phyloP scores from a whole-genome alignment of 2,113 vertebrate species.

The Tursiops truncatus region DNA sequence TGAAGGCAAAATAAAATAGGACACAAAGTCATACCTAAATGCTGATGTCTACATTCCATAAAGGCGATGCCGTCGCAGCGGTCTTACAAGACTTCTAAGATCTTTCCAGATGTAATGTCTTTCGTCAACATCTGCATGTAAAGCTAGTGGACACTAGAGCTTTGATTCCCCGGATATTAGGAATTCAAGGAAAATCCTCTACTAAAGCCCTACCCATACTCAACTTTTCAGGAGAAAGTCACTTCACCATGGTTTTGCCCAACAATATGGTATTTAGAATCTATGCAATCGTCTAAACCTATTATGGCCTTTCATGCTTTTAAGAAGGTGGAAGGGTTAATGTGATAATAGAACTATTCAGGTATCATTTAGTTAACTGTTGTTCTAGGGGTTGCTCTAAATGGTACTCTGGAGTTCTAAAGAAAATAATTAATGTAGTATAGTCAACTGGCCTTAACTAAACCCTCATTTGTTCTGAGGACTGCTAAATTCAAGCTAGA shows the following conservation, averaged over 20 bases:
- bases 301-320: background rate
- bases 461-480: background rate
- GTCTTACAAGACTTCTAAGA: background rate
- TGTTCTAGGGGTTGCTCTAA: background rate
- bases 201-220: background rate
- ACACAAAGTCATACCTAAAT: slow-evolving; percentile 91
- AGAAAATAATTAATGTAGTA: background rate
- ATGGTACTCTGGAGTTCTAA: background rate
- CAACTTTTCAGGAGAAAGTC: background rate
- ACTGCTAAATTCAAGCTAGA: slow-evolving; percentile 21
- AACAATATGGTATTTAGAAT: background rate
- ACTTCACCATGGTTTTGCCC: background rate
- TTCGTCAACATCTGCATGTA: background rate
- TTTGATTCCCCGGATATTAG: background rate
- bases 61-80: slow-evolving; percentile 85
- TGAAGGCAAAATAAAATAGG: slow-evolving; percentile 90
- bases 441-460: background rate
- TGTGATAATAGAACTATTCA: background rate
- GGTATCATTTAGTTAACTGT: background rate
- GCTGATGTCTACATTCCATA: slow-evolving; percentile 87
- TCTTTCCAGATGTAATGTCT: background rate
- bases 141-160: background rate
- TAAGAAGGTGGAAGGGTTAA: background rate
- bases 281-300: background rate
- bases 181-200: background rate